Base-by-base conservation (phyloP, 2,888 invertebrate genomes). In the Parasteatoda lunata region DNA sequence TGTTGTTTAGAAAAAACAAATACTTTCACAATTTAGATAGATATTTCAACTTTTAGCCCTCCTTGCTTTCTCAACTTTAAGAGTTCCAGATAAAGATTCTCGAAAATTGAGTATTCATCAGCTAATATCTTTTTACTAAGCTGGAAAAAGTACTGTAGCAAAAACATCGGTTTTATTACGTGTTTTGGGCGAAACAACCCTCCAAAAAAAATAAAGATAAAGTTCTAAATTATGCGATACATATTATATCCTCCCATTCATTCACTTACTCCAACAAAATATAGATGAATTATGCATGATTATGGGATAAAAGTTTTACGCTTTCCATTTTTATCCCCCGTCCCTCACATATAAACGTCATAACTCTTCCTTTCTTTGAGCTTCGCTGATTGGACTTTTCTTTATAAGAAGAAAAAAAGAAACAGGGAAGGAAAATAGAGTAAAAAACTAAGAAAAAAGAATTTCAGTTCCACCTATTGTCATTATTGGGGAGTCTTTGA, bases 171-270 rank as follows among this genome's bases (percentile, higher is more conserved):
- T 68, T 82, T 87, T 82, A 82, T 87, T 87, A 87, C 86, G 86
- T 87, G 86, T 82, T 73, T 66, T 81, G 8, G 77, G 79, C 66
- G 73, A 30, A 30, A 30, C 68, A 45, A 52, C 65, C 65, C 71
- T 47, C 73, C 73, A 82, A 87, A 82, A 87, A 82, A 87, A 87
- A 87, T 87, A 87, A 87, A 87, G 86, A 87, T 87, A 87, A 82
- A 87, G 69, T 73, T 52, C 77, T 87, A 87, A 87, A 82, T 87
- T 87, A 87, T 87, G 86, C 86, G 73, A 47, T 87, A 65, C 77
- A 75, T 82, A 87, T 87, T 87, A 76, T 77, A 77, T 72, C 86
- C 77, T n/a, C 72, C 72, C 85, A 51, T 49, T 82, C 86, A 87
- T 87, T 87, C 86, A 87, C 86, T 87, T 87, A 87, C 81, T 87